These are phyloP conservation scores for Copidosoma aretas DNA, from an alignment of 2,888 invertebrate species.

Conservation along the genomic window DNA sequence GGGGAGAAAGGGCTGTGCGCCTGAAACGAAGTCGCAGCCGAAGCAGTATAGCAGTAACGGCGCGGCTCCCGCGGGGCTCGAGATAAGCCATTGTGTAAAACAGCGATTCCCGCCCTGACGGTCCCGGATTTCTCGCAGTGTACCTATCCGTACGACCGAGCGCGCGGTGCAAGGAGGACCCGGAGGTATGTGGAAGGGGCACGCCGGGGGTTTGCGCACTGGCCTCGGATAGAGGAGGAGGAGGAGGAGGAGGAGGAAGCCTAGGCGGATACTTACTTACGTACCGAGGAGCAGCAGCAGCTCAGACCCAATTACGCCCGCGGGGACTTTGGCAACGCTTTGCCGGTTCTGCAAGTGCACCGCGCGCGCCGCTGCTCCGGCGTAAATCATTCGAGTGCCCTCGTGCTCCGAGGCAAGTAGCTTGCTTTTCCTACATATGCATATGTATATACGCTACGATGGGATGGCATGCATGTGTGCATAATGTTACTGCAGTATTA, in stretches of 20 bases:
- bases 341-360: neutral
- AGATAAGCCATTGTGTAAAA: slow-evolving; percentile 26
- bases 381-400: slow-evolving; percentile 26
- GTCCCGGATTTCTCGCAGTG: slow-evolving; percentile 19
- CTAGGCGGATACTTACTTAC: too few species aligned
- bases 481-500: too few species aligned
- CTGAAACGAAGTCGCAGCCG: too few species aligned
- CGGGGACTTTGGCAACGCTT: slow-evolving; percentile 25
- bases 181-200: too few species aligned
- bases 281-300: slow-evolving; percentile 10
- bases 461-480: too few species aligned
- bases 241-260: neutral
- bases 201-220: too few species aligned
- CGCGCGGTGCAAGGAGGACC: too few species aligned
- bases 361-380: neutral
- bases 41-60: too few species aligned
- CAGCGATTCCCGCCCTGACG: slow-evolving; percentile 4
- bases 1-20: too few species aligned
- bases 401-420: neutral
- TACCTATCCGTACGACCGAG: too few species aligned
- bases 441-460: too few species aligned
- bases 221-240: neutral
- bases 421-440: neutral
- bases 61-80: neutral
- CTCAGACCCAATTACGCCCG: slow-evolving; percentile 26